phyloP scores from a whole-genome alignment of 2,888 invertebrate species.

The Dryobotodes eremita region DNA sequence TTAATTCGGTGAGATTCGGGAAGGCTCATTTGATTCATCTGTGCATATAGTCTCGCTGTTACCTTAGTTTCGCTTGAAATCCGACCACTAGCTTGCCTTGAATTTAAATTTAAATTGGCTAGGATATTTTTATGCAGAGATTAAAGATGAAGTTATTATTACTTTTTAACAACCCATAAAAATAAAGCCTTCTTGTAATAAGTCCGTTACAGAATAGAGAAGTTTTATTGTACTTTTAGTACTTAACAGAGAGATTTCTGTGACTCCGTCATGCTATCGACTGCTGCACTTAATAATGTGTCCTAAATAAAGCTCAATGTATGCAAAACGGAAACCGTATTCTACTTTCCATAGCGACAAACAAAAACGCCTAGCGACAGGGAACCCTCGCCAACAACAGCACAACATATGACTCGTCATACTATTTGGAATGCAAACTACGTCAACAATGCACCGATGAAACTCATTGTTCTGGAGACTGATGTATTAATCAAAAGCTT shows the following conservation, averaged over 20 bases:
- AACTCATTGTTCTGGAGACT: not conserved
- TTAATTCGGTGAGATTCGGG: not conserved
- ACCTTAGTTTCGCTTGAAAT: not conserved
- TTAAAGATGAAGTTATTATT: not conserved
- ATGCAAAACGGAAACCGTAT: too few species aligned
- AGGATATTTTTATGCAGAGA: not conserved
- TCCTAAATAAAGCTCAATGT: not conserved
- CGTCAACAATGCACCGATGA: constrained; percentile 11
- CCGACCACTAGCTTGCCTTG: not conserved
- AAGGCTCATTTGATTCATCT: not conserved
- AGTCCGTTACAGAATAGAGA: not conserved
- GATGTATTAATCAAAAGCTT: constrained; percentile 5
- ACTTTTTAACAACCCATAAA: not conserved
- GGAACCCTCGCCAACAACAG: not conserved
- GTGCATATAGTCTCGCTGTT: not conserved
- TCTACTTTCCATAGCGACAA: constrained; percentile 6
- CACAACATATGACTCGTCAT: too few species aligned
- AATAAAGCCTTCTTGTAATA: not conserved
- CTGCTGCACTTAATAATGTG: not conserved
- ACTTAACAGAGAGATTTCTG: too few species aligned
- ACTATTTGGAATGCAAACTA: not conserved
- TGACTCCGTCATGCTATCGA: not conserved
- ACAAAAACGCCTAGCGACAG: not conserved
- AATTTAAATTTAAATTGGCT: not conserved
- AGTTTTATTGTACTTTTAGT: too few species aligned